Base-by-base conservation (phyloP, 2,888 invertebrate species). In the Bombylius discolor region DNA sequence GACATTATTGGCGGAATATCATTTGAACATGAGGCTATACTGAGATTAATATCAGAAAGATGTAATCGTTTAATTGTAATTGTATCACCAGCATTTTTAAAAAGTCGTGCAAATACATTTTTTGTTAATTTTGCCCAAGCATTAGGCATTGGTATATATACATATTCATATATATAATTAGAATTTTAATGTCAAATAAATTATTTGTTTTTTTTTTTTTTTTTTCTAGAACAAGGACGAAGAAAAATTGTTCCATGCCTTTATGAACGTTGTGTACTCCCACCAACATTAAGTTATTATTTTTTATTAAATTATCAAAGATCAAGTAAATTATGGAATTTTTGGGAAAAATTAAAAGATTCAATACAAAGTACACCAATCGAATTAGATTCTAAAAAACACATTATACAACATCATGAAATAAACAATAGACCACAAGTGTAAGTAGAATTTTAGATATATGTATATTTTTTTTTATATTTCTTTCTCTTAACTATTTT, bases 41-140 rank as follows among this genome's bases (percentile, higher is more conserved):
- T 87, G 55, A 79, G 79, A 62, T 75, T 91, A 51, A 87, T 91
- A 65, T 78, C 83, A 5, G 81, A 86, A 64, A 78, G 92, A 36
- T 93, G 94, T 68, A 81, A 82, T 60, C 79, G 86, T 64, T 78
- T 93, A 62, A 81, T 94, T 58, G 82, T 89, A 1, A 80, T 95
- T 56, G 76, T 89, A 62, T 89, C 93, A 0, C 82, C 85, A 0
- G 82, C 81, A 58, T 90, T 92, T 71, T 72, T 89, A 4, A 73
- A 79, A 62, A 89, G 89, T 68, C 74, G 81, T 0, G 85, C 82
- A 23, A 89, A 89, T 67, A 80, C 80, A 54, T 94, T 88, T 73
- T 86, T 88, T 65, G 78, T 86, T 13, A 85, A 84, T 61, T 89
- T 85, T 68, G 89, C 90, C 13, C 88, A 89, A 69, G 85, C 87